Base-by-base conservation (phyloP, 2,797 vertebrate species). In the Gymnothorax javanicus region DNA sequence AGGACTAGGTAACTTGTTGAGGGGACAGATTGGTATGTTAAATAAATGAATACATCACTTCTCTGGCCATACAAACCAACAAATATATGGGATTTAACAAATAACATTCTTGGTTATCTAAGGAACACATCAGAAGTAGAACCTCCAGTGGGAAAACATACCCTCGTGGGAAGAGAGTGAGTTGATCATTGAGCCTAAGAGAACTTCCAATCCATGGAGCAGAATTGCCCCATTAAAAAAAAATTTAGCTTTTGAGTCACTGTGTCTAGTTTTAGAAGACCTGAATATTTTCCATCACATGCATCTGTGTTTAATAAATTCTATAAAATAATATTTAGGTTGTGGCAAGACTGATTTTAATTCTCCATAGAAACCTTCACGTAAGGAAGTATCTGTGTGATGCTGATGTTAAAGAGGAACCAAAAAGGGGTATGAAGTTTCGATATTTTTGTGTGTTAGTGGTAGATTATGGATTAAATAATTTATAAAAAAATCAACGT, bases 221-320 rank as follows among this genome's bases (percentile, higher is more conserved):
- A 43, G 43, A 73, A 27, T 73, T 6, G 43, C 43, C 27, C 69
- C 69, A 9, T 73, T 73, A 11, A 73, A 13, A 73, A 73, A 9
- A 73, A 73, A 73, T 27, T 5, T 73, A 33, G 25, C 25, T 73
- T 23, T 25, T 73, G 69, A 73, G 25, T 73, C 69, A 73, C 27
- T 73, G 12, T 33, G 69, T 73, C 69, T 73, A 43, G 64, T 25
- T 50, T 11, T 64, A 84, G 20, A 33, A 8, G 60, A 17, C 43
- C 43, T 25, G 84, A 84, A 84, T 84, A 50, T 69, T 83, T 59
- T 83, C 82, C 82, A 58, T n/a, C 58, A 56, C n/a, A 25, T 75
- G 71, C 50, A 33, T 15, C 15, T 15, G 27, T 43, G 12, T 73
- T 73, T 9, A 73, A 73, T 25, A 27, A 33, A 73, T 27, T 33